Evolutionary conservation across 2,797 vertebrate genomes (phyloP).

Genomic region (Ficedula albicollis): DNA sequence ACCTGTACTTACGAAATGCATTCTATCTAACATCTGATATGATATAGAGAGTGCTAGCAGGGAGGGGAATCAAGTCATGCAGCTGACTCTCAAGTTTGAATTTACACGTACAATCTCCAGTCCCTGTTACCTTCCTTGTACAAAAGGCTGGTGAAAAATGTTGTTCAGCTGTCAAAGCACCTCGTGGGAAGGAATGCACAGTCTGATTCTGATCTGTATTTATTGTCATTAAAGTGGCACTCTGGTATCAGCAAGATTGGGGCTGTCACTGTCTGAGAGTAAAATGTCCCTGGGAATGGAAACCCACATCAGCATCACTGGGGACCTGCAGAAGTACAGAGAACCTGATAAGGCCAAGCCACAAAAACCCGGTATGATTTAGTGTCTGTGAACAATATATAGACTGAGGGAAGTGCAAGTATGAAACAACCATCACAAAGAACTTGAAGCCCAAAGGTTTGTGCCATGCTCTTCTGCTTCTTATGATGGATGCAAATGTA

Average conservation of each 20-base stretch:
- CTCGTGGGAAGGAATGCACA: not conserved
- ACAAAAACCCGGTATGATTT: not conserved
- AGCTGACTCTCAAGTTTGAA: not conserved
- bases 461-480: not conserved
- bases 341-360: not conserved
- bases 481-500: not conserved
- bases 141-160: not conserved
- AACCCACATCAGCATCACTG: not conserved
- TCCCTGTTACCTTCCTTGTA: not conserved
- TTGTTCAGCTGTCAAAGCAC: not conserved
- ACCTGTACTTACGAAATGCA: not conserved
- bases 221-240: not conserved
- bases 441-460: not conserved
- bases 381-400: not conserved
- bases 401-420: not conserved
- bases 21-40: not conserved
- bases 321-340: not conserved
- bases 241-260: not conserved
- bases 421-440: not conserved
- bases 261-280: not conserved
- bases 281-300: not conserved
- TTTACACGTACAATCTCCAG: not conserved
- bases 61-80: not conserved
- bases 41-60: not conserved
- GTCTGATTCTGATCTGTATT: not conserved